Percentiles rank a stretch among this genome's conserved stretches.
phyloP scores from a whole-genome alignment of 2,888 invertebrate species.

The Hedychridium roseum region DNA sequence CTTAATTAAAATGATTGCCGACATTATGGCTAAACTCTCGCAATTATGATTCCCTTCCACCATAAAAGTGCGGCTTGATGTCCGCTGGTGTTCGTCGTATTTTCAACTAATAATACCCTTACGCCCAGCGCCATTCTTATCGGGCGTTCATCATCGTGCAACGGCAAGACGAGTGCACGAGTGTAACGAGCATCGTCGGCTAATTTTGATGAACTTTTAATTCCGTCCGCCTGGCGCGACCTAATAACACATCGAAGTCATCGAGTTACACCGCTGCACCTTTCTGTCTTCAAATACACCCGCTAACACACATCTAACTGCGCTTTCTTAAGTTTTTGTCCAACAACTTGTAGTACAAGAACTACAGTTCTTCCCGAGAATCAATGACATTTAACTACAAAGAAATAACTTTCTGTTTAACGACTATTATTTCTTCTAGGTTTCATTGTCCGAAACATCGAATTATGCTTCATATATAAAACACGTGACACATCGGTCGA shows the following conservation, averaged over 20 bases:
- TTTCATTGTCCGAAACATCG: too few relatives aligned
- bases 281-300: neutral
- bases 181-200: conserved; percentile 40
- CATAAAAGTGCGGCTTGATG: conserved; percentile 49
- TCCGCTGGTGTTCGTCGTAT: conserved; percentile 48
- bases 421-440: too few relatives aligned
- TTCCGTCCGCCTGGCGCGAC: conserved; percentile 12
- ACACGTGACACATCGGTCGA: too few relatives aligned
- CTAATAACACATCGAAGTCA: conserved; percentile 14
- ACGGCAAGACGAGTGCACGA: conserved; percentile 26
- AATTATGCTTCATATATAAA: too few relatives aligned
- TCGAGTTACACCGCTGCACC: neutral
- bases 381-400: too few relatives aligned
- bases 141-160: conserved; percentile 47
- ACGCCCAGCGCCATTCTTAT: conserved; percentile 48
- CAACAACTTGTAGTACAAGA: too few relatives aligned
- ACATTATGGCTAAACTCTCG: conserved; percentile 56
- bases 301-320: conserved; percentile 6
- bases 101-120: conserved; percentile 56
- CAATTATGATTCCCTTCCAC: conserved; percentile 52
- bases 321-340: too few relatives aligned
- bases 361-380: too few relatives aligned
- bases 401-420: too few relatives aligned
- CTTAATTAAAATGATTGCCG: conserved; percentile 60
- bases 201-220: conserved; percentile 44